Conservation (phyloP, 2,888 invertebrate genomes). For the Erannis defoliaria region DNA sequence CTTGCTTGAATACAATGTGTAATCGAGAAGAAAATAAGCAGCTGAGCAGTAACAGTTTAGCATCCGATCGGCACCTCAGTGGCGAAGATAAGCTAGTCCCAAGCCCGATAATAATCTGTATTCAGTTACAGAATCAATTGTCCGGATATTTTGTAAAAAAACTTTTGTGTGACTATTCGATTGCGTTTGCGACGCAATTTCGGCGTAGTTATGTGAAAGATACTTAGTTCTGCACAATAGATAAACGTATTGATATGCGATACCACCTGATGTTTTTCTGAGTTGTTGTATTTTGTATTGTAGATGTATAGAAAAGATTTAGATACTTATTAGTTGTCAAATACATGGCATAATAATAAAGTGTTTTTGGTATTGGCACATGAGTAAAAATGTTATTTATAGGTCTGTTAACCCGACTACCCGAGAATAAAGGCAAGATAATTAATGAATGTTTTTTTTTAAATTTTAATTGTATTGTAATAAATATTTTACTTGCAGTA, state of each 20-base stretch:
- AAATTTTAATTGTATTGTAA: no score
- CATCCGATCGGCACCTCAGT: constrained; percentile 74
- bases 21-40: constrained; percentile 77
- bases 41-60: constrained; percentile 68
- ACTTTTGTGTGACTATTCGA: constrained; percentile 75
- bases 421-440: no score
- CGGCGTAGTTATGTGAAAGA: constrained; percentile 74
- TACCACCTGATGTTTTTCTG: constrained; percentile 80
- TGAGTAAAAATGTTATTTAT: neutral
- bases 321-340: constrained; percentile 42
- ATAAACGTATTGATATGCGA: constrained; percentile 80
- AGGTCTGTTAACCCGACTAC: neutral
- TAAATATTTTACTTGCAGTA: no score
- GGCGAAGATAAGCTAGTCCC: constrained; percentile 77
- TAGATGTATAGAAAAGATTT: constrained; percentile 61
- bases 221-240: constrained; percentile 75
- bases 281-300: constrained; percentile 56
- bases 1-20: constrained; percentile 55
- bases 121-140: constrained; percentile 81
- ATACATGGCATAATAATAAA: constrained; percentile 33
- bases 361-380: constrained; percentile 5
- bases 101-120: constrained; percentile 82
- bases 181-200: constrained; percentile 80
- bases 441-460: no score
- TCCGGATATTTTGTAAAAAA: constrained; percentile 68